Conservation (phyloP, 2,113 vertebrate genomes). For the Rostratula benghalensis region DNA sequence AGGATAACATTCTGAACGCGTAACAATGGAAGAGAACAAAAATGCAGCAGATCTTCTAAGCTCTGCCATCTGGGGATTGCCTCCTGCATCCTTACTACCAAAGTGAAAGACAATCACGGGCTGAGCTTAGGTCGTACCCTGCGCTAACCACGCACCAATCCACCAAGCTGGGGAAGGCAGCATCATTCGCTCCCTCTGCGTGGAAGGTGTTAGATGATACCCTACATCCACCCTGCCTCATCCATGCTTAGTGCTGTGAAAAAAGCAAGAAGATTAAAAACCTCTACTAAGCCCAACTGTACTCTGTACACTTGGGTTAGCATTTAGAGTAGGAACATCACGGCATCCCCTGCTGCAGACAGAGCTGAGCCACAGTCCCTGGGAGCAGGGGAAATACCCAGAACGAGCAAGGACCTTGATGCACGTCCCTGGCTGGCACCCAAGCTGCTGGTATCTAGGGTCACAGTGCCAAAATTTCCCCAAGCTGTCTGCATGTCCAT, state of each 20-base stretch:
- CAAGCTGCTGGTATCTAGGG: background rate
- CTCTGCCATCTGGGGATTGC: background rate
- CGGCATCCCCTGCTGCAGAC: background rate
- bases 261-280: background rate
- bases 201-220: background rate
- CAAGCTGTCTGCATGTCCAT: background rate
- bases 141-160: fast-evolving
- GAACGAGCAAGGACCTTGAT: fast-evolving
- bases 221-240: background rate
- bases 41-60: background rate
- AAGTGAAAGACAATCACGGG: background rate
- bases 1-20: background rate
- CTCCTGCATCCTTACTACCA: background rate
- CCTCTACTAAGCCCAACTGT: background rate
- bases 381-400: background rate
- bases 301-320: background rate
- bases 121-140: background rate
- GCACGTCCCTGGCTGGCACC: background rate
- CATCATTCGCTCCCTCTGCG: fast-evolving
- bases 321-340: background rate
- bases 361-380: background rate
- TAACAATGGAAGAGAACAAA: background rate
- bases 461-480: background rate
- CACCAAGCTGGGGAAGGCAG: background rate
- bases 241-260: background rate